A percentile compares a stretch with the other conserved stretches of the same genome.
These are phyloP conservation scores for Acronicta leporina DNA, from an alignment of 2,888 invertebrate genomes.

Conservation along the genomic window DNA sequence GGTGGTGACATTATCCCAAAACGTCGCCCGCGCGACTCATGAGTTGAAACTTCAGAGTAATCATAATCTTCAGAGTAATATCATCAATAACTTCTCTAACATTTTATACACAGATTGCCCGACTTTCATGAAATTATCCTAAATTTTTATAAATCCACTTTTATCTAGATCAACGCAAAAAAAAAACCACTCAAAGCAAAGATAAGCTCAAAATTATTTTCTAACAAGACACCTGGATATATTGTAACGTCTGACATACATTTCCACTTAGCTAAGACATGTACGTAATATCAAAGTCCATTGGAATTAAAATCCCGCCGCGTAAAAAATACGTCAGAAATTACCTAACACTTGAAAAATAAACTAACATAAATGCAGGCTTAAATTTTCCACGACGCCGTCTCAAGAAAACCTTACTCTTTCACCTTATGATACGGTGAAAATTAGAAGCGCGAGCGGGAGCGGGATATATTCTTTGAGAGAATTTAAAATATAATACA, in stretches of 20 bases:
- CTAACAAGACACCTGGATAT: constrained; percentile 1
- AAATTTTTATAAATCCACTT: constrained; percentile 6
- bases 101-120: too few species aligned
- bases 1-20: too few species aligned
- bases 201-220: not conserved
- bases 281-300: constrained; percentile 33
- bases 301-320: constrained; percentile 26
- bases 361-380: constrained; percentile 83
- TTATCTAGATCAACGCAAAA: not conserved
- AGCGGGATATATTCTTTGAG: not conserved
- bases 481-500: too few species aligned
- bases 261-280: constrained; percentile 17
- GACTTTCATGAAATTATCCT: too few species aligned
- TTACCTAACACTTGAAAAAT: constrained; percentile 81
- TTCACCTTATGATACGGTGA: constrained; percentile 60
- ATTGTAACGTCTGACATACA: constrained; percentile 9
- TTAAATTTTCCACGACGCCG: constrained; percentile 77
- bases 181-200: not conserved
- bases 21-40: too few species aligned
- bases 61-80: too few species aligned
- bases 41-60: too few species aligned
- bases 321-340: constrained; percentile 57
- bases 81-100: too few species aligned
- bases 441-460: constrained; percentile 39
- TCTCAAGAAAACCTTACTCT: constrained; percentile 79